Evolutionary conservation across 2,797 vertebrate species (phyloP).

Genomic region (Melopsittacus undulatus): DNA sequence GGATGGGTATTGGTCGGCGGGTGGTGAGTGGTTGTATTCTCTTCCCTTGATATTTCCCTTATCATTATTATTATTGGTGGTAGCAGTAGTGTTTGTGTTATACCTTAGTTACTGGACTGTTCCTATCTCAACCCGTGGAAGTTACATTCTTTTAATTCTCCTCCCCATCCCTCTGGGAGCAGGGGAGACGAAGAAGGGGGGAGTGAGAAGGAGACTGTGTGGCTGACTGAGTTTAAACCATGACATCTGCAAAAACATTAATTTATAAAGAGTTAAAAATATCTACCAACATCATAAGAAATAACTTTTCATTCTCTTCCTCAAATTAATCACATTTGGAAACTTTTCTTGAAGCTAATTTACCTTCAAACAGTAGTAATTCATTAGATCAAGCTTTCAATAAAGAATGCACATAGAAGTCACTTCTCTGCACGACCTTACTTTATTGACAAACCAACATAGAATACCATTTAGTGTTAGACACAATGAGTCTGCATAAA

Average conservation of each 20-base stretch:
- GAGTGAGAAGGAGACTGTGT: no score
- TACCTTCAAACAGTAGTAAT: constrained; percentile 49
- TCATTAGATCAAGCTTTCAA: constrained; percentile 59
- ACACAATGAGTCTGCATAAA: neutral
- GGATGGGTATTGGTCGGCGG: no score
- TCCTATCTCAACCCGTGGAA: no score
- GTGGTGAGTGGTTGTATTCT: no score
- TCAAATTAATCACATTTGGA: constrained; percentile 30
- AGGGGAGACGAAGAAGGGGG: no score
- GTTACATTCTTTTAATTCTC: no score
- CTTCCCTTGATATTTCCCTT: no score
- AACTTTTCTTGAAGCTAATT: constrained; percentile 17
- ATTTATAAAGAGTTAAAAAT: neutral
- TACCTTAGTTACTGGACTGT: no score
- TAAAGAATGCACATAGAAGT: constrained; percentile 43
- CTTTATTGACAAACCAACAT: constrained; percentile 42
- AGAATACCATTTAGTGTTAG: constrained; percentile 29
- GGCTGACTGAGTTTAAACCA: no score
- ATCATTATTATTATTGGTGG: no score
- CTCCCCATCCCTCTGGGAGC: no score
- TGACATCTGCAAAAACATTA: neutral
- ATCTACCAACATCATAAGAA: neutral
- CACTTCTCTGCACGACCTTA: neutral
- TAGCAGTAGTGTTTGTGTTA: no score
- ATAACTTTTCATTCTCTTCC: neutral